Evolutionary conservation across 1,140 invertebrate genomes (phyloP), one percentile per base, ranked within the genome.

Genomic region (Leptopilina boulardi): DNA sequence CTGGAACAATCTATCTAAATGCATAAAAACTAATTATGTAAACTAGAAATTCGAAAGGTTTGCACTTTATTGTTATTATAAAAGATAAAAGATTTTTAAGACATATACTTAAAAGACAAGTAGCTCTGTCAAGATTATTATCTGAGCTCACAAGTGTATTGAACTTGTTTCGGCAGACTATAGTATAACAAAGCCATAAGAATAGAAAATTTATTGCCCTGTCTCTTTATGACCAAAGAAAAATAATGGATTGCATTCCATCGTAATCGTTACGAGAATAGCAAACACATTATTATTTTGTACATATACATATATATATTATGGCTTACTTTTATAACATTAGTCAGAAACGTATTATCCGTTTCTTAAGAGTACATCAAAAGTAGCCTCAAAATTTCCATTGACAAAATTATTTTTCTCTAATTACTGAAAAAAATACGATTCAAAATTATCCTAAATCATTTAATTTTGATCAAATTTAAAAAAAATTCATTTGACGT

Each of bases 281-380:
- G 23, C 23, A 66, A 26, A 23, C 56, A 66, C 23, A 66, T 66
- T 66, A n/a, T 30, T 66, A n/a, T 70, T n/a, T n/a, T n/a, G n/a
- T n/a, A n/a, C n/a, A n/a, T n/a, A n/a, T n/a, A n/a, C n/a, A n/a
- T n/a, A n/a, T n/a, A n/a, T 41, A 23, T 75, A 77, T 77, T 42
- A 21, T 23, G 70, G 56, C 30, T 77, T 70, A 51, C 76, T 21
- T 76, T 47, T 75, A 74, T 38, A 54, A 26, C 70, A 38, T 30
- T 76, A 51, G 56, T 77, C 34, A 74, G 72, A 56, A 77, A 77
- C 54, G 72, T 74, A 74, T 77, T 77, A 75, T 77, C 73, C 59
- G 44, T 72, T 70, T 66, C 44, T 59, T 6, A 56, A 11, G 23
- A 5, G 8, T 56, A 11, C 23, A 23, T 18, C 54, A 21, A 18